phyloP scores from a whole-genome alignment of 2,797 vertebrate species.

The Numenius phaeopus region DNA sequence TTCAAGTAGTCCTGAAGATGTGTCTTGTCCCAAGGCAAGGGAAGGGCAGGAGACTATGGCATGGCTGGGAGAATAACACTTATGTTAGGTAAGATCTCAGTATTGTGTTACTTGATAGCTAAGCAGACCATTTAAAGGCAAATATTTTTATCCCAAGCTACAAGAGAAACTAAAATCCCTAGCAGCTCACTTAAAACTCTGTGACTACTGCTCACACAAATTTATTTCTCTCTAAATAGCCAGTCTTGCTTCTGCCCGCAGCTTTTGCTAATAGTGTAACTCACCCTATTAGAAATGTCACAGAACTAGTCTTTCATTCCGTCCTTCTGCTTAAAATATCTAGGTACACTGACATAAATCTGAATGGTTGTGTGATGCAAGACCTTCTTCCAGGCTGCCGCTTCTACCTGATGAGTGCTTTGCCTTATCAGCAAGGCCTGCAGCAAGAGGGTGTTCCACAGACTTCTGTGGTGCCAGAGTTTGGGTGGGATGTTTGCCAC shows the following conservation, averaged over 20 bases:
- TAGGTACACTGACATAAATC: not conserved
- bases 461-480: not conserved
- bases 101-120: not conserved
- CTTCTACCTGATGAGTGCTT: not conserved
- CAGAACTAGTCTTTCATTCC: not conserved
- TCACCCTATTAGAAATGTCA: conserved; percentile 29
- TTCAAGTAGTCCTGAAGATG: not conserved
- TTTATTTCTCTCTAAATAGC: conserved; percentile 21
- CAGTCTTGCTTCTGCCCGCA: conserved; percentile 19
- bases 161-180: not conserved
- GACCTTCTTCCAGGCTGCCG: not conserved
- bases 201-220: not conserved
- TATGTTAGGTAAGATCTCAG: not conserved
- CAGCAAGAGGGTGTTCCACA: not conserved
- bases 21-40: not conserved
- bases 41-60: not conserved
- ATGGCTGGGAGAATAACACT: not conserved
- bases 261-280: conserved; percentile 50
- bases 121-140: not conserved
- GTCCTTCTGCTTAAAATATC: not conserved
- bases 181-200: not conserved
- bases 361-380: not conserved
- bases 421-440: not conserved
- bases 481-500: not conserved
- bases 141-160: not conserved